Base-by-base conservation (phyloP, 2,888 invertebrate genomes). In the Lithophane leautieri region DNA sequence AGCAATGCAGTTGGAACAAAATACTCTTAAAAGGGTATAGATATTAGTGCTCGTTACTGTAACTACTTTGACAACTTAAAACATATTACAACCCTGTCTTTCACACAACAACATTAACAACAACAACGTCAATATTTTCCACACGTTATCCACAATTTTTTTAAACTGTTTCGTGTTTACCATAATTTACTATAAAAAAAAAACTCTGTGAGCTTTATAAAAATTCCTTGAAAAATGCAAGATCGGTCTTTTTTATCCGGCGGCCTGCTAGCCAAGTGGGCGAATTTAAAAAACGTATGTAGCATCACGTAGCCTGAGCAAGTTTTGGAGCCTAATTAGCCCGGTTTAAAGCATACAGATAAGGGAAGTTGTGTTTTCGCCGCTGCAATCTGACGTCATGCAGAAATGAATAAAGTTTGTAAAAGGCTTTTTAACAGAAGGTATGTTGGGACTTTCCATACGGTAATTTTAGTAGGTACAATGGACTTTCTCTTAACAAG, bases 201-300 rank as follows among this genome's bases (percentile, higher is more conserved):
- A 61, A 44, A 56, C 44, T 62, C 56, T 4, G 62, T 47, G 25
- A 25, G 72, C 60, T 81, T 62, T 62, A 66, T 73, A 71, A 82
- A 81, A 84, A 81, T 62, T 71, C 76, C 47, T 81, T 62, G 47
- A 54, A 77, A 73, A 19, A 65, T 62, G 73, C 71, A 60, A 81
- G 69, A 77, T 83, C 62, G 61, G 82, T 44, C 77, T 75, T 85
- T 82, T 82, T 73, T 83, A 66, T 78, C 70, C 61, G 12, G 34
- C 42, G 22, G 70, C 68, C 58, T 34, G 61, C 58, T 44, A 63
- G 77, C 42, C 63, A 84, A 83, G 80, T 74, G 74, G 70, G 76
- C 74, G 72, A 84, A 81, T 78, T 85, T 81, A 0, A 77, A 83
- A 84, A 86, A 85, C 84, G 72, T 75, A 86, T 85, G 85, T 73